phyloP scores from a whole-genome alignment of 2,113 vertebrate genomes.

The Centropristis striata region DNA sequence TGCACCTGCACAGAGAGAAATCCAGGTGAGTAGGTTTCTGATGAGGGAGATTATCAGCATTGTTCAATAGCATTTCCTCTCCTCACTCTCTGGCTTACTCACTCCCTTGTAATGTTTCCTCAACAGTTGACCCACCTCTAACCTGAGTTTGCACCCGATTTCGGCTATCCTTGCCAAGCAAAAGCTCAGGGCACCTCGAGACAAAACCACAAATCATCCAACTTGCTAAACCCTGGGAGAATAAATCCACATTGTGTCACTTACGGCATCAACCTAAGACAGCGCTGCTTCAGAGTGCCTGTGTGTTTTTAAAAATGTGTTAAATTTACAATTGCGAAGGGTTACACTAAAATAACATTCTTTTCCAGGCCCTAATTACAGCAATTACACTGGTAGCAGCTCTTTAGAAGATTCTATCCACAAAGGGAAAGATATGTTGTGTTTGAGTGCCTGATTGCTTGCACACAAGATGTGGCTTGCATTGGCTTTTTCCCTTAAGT shows the following conservation, averaged over 20 bases:
- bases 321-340: slow-evolving; percentile 37
- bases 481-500: slow-evolving; percentile 81
- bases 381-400: slow-evolving; percentile 67
- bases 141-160: slow-evolving; percentile 54
- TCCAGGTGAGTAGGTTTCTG: slow-evolving; percentile 47
- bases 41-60: slow-evolving; percentile 65
- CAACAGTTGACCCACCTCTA: slow-evolving; percentile 70
- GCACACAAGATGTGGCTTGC: slow-evolving; percentile 84
- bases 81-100: slow-evolving; percentile 10
- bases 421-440: slow-evolving; percentile 71
- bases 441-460: slow-evolving; percentile 75
- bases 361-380: slow-evolving; percentile 53
- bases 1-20: slow-evolving; percentile 59
- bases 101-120: slow-evolving; percentile 22
- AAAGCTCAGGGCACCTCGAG: slow-evolving; percentile 34
- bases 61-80: slow-evolving; percentile 52
- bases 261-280: neutral
- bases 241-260: slow-evolving; percentile 37
- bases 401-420: slow-evolving; percentile 52
- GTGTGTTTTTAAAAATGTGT: slow-evolving; percentile 34
- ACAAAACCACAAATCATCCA: slow-evolving; percentile 48
- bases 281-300: slow-evolving; percentile 17
- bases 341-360: slow-evolving; percentile 38
- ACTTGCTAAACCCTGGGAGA: neutral
- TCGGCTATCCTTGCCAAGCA: slow-evolving; percentile 39